Evolutionary conservation across 2,797 vertebrate species (phyloP).

Genomic region (Dendrocincla fuliginosa): DNA sequence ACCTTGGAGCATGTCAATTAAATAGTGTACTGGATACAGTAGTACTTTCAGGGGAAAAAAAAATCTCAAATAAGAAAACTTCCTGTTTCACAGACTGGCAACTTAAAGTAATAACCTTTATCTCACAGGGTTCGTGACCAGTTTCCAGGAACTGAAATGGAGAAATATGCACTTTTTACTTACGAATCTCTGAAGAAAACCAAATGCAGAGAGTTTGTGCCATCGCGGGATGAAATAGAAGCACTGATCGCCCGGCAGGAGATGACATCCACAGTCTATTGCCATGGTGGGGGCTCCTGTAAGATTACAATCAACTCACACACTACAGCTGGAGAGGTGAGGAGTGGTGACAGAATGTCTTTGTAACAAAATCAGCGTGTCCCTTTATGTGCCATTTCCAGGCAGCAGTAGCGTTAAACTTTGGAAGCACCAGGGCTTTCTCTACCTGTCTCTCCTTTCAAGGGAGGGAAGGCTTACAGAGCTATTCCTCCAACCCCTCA

Average conservation of each 20-base stretch:
- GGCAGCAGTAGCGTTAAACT: neutral
- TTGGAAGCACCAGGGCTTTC: neutral
- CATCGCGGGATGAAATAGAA: conserved; percentile 91
- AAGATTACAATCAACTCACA: conserved; percentile 97
- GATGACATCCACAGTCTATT: conserved; percentile 93
- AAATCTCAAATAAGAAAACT: neutral
- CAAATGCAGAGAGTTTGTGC: conserved; percentile 90
- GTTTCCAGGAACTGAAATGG: conserved; percentile 90
- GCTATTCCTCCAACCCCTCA: neutral
- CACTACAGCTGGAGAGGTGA: conserved; percentile 96
- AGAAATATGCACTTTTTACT: conserved; percentile 87
- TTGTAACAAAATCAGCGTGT: neutral
- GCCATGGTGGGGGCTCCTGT: conserved; percentile 95
- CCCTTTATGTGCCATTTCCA: neutral
- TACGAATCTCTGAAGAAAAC: conserved; percentile 90
- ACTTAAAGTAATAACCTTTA: neutral
- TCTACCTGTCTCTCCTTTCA: neutral
- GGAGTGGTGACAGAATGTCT: neutral
- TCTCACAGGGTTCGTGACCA: conserved; percentile 87
- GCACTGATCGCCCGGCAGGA: conserved; percentile 90
- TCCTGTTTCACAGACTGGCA: neutral
- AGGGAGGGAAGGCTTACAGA: neutral
- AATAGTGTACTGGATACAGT: neutral
- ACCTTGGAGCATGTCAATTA: neutral
- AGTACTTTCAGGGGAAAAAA: neutral